Base-by-base conservation (phyloP, 2,113 vertebrate species). In the Sylvietta virens region DNA sequence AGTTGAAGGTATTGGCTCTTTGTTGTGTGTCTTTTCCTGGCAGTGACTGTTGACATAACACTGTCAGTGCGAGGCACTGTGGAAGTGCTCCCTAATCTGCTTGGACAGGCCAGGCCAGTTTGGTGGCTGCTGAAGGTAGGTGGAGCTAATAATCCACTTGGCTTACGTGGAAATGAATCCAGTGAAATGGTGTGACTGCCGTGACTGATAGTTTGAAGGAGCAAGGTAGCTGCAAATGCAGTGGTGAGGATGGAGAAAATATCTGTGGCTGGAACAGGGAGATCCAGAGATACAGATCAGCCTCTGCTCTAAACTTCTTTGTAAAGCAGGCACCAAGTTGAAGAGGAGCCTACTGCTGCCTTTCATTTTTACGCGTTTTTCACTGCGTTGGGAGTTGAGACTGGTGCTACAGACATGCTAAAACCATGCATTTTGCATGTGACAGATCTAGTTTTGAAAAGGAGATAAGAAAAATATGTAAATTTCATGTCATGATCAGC, bases 31-130 rank as follows among this genome's bases (percentile, higher is more conserved):
- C 9, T 45, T 54, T 50, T 82, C 40, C 30, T 79, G 35, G 14
- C 10, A 12, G 35, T 40, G 44, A 9, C 39, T 85, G 79, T 26
- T 73, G 39, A 40, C 15, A 6, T 11, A n/a, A 7, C 0, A 0
- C 28, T 33, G 24, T 47, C 64, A 39, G 39, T 35, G 42, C 20
- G 62, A 62, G 53, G 16, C 27, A 13, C 4, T 11, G 23, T 57
- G 26, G 21, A 58, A 66, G 45, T 22, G 20, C 51, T 89, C 18
- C 23, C 17, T 42, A 3, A 13, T 45, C 47, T 56, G 3, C 50
- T 65, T 5, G n/a, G 39, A 27, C 0, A 2, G 37, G 50, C 40
- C 28, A 60, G 60, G 71, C 24, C 66, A 57, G 15, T 33, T 35
- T 30, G 51, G 35, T 39, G 30, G 40, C 56, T 66, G 56, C 23